Base-by-base conservation (phyloP, 1,140 invertebrate species). In the Scaptomyza graminum region DNA sequence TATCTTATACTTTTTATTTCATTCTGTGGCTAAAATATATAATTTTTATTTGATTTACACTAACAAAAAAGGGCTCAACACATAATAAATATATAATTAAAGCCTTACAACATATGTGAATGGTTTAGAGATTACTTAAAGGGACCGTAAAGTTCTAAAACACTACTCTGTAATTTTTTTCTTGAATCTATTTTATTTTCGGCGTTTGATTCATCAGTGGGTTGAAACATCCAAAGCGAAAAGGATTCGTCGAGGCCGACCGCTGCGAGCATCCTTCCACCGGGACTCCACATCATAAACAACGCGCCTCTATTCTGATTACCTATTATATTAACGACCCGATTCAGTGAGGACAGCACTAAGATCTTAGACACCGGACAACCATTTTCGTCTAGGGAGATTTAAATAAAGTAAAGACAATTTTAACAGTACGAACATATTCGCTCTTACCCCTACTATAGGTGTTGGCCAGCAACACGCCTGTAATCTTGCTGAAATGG, bases 221-320 rank as follows among this genome's bases (percentile, higher is more conserved):
- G 67, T 43, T 67, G 75, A 34, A 90, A 91, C 46, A 82, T 88
- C 90, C 90, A 91, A 13, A 91, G 57, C 5, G 85, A 82, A 12
- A 91, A 74, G 4, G 90, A 85, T 22, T 90, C 85, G 43, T 91
- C 90, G 1, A 85, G 49, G 9, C 89, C 85, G 31, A 76, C 79
- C 0, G 85, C 88, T 4, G 90, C 82, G n/a, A 91, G 57, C 44
- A 64, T 81, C 1, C 76, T 90, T 0, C 90, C 90, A 80, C 90
- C 82, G 3, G 90, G 83, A 64, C 74, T 90, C 82, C 82, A 91
- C 75, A 91, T 81, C 41, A 91, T 61, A 41, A 90, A 91, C 2
- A 87, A n/a, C 2, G 78, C 72, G n/a, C 85, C 81, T 22, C 69
- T 59, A 15, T 88, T 77, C 7, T 71, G 56, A 43, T 80, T 66